Evolutionary conservation across 1,140 invertebrate species (phyloP), one percentile per base, ranked within the genome.

Genomic region (Cherax quadricarinatus): DNA sequence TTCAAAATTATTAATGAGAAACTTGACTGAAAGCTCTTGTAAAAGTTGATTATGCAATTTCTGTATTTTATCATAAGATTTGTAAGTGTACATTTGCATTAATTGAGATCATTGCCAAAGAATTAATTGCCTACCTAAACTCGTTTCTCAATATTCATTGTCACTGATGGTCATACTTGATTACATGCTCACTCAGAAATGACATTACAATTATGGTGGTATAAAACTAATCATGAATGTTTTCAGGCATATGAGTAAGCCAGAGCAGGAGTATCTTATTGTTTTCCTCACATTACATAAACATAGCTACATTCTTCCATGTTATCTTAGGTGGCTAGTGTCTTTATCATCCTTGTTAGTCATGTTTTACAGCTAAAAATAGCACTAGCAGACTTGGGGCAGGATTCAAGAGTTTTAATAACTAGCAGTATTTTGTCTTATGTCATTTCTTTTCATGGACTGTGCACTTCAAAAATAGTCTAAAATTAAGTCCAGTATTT

Each of bases 11-110:
- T 75, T 75, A 5, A 10, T 30, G 70, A 51, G 51, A 81, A 49
- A 81, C 48, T 81, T 81, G 51, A 81, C 51, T 41, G 51, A 81
- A 81, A 81, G 79, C 51, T 81, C 48, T 81, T 49, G n/a, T 51
- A 4, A 81, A 14, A 81, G 51, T 41, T 75, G 70, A 75, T n/a
- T 75, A 7, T 21, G n/a, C 79, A 81, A n/a, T 30, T 49, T 57
- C 21, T 21, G 48, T 16, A 51, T 81, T 81, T n/a, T n/a, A 51
- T 81, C n/a, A 57, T 57, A 21, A 49, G 51, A 51, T 81, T 49
- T 21, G 21, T 12, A 51, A 81, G 24, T 51, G 51, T 81, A 3
- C 7, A 81, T 6, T 41, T 51, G 79, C 79, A 81, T 81, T 81
- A 81, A 48, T 30, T 81, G 48, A 51, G 79, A 81, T 21, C 51